Evolutionary conservation across 1,140 invertebrate species (phyloP).

Genomic region (Zophobas morio): DNA sequence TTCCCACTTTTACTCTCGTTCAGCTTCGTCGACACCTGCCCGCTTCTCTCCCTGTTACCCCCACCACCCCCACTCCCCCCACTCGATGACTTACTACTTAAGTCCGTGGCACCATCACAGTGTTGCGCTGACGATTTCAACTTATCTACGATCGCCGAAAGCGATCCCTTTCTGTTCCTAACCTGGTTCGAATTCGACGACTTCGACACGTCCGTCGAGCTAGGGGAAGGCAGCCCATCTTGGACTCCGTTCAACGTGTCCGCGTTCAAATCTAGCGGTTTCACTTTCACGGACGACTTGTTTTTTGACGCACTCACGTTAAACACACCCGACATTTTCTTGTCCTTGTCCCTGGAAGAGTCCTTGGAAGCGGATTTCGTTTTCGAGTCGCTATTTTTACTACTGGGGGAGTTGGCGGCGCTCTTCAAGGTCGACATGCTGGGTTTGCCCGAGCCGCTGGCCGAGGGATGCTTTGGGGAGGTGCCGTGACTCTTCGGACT

Average conservation of each 20-base stretch:
- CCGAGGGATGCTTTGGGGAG: slow-evolving; percentile 82
- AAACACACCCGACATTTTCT: slow-evolving; percentile 67
- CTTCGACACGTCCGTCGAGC: slow-evolving; percentile 67
- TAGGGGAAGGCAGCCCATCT: slow-evolving; percentile 71
- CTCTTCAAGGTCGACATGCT: slow-evolving; percentile 91
- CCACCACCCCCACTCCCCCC: slow-evolving; percentile 50
- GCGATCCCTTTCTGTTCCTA: slow-evolving; percentile 81
- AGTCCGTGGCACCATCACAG: slow-evolving; percentile 69
- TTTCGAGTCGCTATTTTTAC: slow-evolving; percentile 66
- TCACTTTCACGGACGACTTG: slow-evolving; percentile 76
- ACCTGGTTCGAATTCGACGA: slow-evolving; percentile 68
- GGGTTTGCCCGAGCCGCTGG: slow-evolving; percentile 84
- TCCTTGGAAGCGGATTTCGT: slow-evolving; percentile 71
- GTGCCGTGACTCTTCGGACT: slow-evolving; percentile 73
- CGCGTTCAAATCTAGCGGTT: slow-evolving; percentile 76
- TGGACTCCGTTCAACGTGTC: slow-evolving; percentile 44
- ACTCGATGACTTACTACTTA: slow-evolving; percentile 62
- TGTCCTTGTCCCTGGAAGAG: slow-evolving; percentile 73
- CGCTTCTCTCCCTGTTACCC: slow-evolving; percentile 27
- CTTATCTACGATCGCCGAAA: slow-evolving; percentile 90
- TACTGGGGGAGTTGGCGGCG: slow-evolving; percentile 76
- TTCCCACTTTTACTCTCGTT: slow-evolving; percentile 70
- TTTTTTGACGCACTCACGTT: slow-evolving; percentile 76
- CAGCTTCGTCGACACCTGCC: slow-evolving; percentile 43
- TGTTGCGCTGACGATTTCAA: slow-evolving; percentile 83